phyloP scores from a whole-genome alignment of 2,113 vertebrate genomes.

The Triplophysa rosa region DNA sequence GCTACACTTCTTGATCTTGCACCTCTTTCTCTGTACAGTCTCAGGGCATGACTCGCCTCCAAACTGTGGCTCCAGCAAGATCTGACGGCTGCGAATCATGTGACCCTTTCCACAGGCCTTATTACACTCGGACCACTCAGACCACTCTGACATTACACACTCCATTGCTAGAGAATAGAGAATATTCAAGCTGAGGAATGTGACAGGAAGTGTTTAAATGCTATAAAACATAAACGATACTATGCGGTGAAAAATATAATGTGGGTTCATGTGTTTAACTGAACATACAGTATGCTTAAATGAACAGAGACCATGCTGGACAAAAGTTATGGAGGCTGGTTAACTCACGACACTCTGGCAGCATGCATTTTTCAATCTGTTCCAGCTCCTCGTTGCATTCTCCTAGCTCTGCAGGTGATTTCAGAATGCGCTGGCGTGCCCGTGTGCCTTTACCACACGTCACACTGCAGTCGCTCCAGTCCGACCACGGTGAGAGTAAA shows the following conservation, averaged over 20 bases:
- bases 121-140: conserved; percentile 96
- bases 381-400: conserved; percentile 95
- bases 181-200: neutral
- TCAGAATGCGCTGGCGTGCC: conserved; percentile 88
- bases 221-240: too few relatives aligned
- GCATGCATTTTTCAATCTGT: conserved; percentile 98
- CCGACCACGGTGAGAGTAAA: conserved; percentile 91
- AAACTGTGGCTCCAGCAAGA: conserved; percentile 92
- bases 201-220: neutral
- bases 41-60: conserved; percentile 88
- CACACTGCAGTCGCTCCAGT: conserved; percentile 98
- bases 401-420: conserved; percentile 93
- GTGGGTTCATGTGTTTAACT: too few relatives aligned
- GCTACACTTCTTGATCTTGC: conserved; percentile 89
- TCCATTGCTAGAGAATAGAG: conserved; percentile 79
- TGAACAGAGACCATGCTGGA: too few relatives aligned
- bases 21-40: conserved; percentile 90
- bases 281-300: too few relatives aligned
- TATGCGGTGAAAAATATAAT: too few relatives aligned
- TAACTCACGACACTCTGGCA: conserved; percentile 95
- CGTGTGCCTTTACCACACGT: conserved; percentile 91
- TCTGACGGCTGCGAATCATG: conserved; percentile 87
- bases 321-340: neutral
- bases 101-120: conserved; percentile 98
- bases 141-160: conserved; percentile 91